Evolutionary conservation across 2,888 invertebrate genomes (phyloP), one percentile per base, ranked within the genome.

Genomic region (Acronicta psi): DNA sequence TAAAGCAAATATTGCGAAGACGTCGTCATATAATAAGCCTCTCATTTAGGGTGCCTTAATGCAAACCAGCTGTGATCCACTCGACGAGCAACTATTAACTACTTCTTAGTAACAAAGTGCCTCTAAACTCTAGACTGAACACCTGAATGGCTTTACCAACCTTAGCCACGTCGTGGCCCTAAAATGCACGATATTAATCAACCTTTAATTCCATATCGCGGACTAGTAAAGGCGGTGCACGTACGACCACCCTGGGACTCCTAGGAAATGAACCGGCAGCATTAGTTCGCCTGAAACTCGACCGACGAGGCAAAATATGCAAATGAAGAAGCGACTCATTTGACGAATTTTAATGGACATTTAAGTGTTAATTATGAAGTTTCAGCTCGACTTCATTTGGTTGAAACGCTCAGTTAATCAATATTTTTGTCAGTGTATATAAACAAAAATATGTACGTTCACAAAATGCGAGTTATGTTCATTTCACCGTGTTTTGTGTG

Each of bases 291-390:
- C 82, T 79, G 75, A 84, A 88, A 87, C 86, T 86, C 86, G 75
- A 81, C 83, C 82, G 77, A 80, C 83, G 82, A 81, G 81, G 86
- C 88, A 85, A 91, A 92, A 90, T 92, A 91, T 93, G 92, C 88
- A 90, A 91, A 92, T 91, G 89, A 85, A 85, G 84, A 82, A 85
- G 83, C 84, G 84, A 90, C 90, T 90, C 87, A 91, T 91, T 92
- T 91, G 88, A 89, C 89, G 85, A 91, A 91, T 90, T 92, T 92
- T 89, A 92, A 91, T 91, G 84, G 90, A 87, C 87, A 89, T 92
- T 91, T 91, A 92, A 90, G 86, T 88, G 87, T 88, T 89, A 84
- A 89, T 91, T 90, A 89, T 84, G 85, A 90, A 92, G 86, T 89
- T 91, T 85, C 67, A 80, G 82, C 83, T 86, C 82, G 75, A 82